A percentile compares a stretch with the other conserved stretches of the same genome.
Evolutionary conservation across 2,888 invertebrate genomes (phyloP).

Genomic region (Drosophila parthenogenetica): DNA sequence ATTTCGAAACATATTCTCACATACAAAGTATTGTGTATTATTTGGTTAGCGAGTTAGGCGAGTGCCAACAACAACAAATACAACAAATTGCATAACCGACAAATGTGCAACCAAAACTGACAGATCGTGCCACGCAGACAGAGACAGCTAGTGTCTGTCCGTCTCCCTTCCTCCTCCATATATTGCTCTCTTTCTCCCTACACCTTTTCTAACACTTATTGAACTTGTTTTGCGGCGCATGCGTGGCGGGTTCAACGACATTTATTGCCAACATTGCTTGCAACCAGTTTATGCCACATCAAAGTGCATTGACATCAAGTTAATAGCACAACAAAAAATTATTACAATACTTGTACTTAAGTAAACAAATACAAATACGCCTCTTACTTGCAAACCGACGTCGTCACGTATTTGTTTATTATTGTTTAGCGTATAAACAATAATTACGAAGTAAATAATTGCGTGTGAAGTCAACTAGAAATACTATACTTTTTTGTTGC

Average conservation of each 20-base stretch:
- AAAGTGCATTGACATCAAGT: slow-evolving; percentile 67
- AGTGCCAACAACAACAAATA: slow-evolving; percentile 29
- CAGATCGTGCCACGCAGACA: slow-evolving; percentile 29
- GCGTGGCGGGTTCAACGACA: slow-evolving; percentile 42
- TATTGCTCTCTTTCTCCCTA: neutral
- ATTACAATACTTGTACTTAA: neutral
- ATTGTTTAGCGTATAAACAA: slow-evolving; percentile 10
- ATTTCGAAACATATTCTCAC: slow-evolving; percentile 69
- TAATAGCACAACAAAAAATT: slow-evolving; percentile 1
- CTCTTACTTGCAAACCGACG: neutral
- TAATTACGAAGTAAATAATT: slow-evolving; percentile 15
- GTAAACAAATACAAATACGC: neutral
- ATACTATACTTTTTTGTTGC: neutral
- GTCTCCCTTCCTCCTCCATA: neutral
- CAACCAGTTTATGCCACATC: slow-evolving; percentile 69
- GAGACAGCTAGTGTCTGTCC: neutral
- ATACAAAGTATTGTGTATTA: slow-evolving; percentile 30
- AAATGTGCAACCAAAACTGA: slow-evolving; percentile 28
- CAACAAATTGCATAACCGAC: slow-evolving; percentile 43
- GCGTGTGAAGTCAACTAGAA: slow-evolving; percentile 29
- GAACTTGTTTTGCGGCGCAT: slow-evolving; percentile 56
- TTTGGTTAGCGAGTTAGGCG: slow-evolving; percentile 11
- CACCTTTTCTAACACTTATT: slow-evolving; percentile 8
- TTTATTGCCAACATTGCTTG: slow-evolving; percentile 40
- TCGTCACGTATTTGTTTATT: slow-evolving; percentile 18